Evolutionary conservation across 1,140 invertebrate species (phyloP), one percentile per base, ranked within the genome.

Genomic region (Pseudomyrmex gracilis): DNA sequence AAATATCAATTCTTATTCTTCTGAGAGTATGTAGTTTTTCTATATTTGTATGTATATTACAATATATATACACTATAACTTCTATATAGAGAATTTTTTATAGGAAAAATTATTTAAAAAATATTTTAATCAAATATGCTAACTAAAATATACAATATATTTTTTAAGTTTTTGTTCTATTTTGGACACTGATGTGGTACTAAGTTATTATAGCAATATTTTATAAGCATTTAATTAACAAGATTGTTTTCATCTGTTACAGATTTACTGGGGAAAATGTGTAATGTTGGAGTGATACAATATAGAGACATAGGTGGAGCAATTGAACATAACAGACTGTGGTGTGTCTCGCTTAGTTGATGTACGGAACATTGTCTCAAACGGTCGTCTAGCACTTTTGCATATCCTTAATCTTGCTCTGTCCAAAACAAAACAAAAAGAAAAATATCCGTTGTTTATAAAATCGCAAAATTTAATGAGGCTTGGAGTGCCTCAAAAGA

Each of bases 401-500:
- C 84, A 86, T 89, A 87, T 89, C 82, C 82, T 87, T 86, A 85
- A 58, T 71, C 43, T 76, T 66, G 85, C 90, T 92, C 86, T 84
- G 77, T 60, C 57, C 34, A 34, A 34, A 34, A 34, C 34, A 34
- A 34, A 34, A 34, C 34, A 34, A 34, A 34, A 34, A 34, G 17
- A 87, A 89, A 84, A 89, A 70, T 84, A 86, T 57, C 60, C 61
- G 77, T 85, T 86, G 67, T 85, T 83, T 76, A 86, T 55, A 89
- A 92, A 93, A 90, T 77, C 85, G 73, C 57, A 83, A 67, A 77
- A 77, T 91, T 94, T 93, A 85, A 94, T 94, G 94, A 94, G 87
- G 92, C 90, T 90, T 78, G 91, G 91, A 85, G 83, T 85, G 90
- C 90, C 85, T 73, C 76, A 66, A 82, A 85, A 90, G 91, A 90